Conservation (phyloP, 2,888 invertebrate genomes). For the Rhimphoctona megacephalus region DNA sequence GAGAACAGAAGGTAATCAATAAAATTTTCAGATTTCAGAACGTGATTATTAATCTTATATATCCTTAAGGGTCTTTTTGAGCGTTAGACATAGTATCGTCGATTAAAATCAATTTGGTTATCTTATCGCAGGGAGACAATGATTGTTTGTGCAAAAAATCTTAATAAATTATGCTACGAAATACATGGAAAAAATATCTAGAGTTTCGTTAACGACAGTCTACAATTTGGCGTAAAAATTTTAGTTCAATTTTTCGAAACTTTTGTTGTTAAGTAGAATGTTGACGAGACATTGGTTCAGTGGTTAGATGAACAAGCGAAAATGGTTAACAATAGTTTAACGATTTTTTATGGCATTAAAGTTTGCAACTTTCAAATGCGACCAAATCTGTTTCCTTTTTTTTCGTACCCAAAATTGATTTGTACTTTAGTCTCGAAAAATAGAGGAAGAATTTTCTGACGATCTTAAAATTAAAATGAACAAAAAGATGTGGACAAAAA, state of each 20-base stretch:
- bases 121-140: constrained; percentile 58
- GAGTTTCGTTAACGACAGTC: not conserved
- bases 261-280: not conserved
- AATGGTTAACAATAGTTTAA: constrained; percentile 12
- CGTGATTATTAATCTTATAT: not conserved
- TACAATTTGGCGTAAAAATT: not conserved
- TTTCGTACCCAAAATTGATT: not conserved
- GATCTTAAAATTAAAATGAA: not conserved
- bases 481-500: not conserved
- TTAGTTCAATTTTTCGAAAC: not conserved
- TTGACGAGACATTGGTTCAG: not conserved
- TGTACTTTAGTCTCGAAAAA: not conserved
- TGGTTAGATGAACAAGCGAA: not conserved
- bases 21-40: not conserved
- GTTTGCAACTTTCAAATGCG: not conserved
- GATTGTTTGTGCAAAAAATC: constrained; percentile 59
- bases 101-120: not conserved
- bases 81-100: not conserved
- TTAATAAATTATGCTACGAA: not conserved
- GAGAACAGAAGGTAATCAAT: not conserved
- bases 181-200: not conserved
- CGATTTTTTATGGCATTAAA: not conserved
- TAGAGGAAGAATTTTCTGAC: not conserved
- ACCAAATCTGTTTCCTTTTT: not conserved
- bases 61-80: not conserved